Percentiles rank a stretch among this genome's conserved stretches.
Conservation (phyloP, 2,888 invertebrate genomes). For the Venusia cambrica region DNA sequence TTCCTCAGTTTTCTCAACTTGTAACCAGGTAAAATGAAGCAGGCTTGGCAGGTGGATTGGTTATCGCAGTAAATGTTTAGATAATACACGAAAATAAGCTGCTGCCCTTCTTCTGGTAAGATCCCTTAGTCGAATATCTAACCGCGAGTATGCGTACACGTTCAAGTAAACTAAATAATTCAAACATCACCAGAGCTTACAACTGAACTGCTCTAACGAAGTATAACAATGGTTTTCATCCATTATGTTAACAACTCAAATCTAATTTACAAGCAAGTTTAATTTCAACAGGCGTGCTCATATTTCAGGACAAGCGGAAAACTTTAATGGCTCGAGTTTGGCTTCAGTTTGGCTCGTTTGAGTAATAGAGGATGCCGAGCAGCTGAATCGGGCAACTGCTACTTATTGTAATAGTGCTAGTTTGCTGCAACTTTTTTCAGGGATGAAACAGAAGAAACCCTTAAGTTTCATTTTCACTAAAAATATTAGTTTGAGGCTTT, state of each 20-base stretch:
- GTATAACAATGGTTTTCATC: constrained; percentile 21
- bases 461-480: too few relatives aligned
- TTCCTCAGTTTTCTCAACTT: too few relatives aligned
- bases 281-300: constrained; percentile 48
- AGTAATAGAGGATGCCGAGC: constrained; percentile 54
- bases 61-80: too few relatives aligned
- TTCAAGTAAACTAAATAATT: too few relatives aligned
- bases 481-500: too few relatives aligned
- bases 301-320: constrained; percentile 44
- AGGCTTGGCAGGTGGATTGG: too few relatives aligned
- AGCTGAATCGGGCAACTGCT: constrained; percentile 54
- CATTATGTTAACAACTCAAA: constrained; percentile 30
- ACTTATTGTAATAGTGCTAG: constrained; percentile 47
- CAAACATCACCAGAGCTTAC: constrained; percentile 15
- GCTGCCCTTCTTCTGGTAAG: too few relatives aligned
- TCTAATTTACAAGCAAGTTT: constrained; percentile 35
- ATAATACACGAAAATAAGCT: too few relatives aligned
- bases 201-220: constrained; percentile 18
- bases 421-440: constrained; percentile 37
- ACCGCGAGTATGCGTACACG: too few relatives aligned
- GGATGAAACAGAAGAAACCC: neutral
- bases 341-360: constrained; percentile 53
- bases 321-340: constrained; percentile 32
- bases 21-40: too few relatives aligned
- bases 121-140: too few relatives aligned